A percentile compares a stretch with the other conserved stretches of the same genome.
Evolutionary conservation across 1,140 invertebrate genomes (phyloP).

Genomic region (Cardiocondyla obscurior): DNA sequence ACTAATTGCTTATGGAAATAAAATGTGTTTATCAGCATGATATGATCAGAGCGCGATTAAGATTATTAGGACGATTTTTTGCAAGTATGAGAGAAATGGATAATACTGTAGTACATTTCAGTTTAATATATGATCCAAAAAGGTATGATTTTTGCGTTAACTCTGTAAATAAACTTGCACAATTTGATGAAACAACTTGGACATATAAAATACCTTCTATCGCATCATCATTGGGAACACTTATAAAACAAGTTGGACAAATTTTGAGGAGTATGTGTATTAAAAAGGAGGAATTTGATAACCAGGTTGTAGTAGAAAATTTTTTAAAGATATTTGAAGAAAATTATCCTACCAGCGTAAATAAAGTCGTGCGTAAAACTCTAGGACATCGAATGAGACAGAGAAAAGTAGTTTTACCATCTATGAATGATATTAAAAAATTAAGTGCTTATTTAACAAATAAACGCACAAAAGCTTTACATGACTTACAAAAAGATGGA

Average conservation of each 20-base stretch:
- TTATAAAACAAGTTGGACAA: background rate
- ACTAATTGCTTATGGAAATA: background rate
- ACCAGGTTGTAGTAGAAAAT: background rate
- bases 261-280: background rate
- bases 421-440: background rate
- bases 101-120: background rate
- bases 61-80: conserved; percentile 6
- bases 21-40: background rate
- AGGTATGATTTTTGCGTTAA: background rate
- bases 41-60: background rate
- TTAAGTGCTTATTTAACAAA: background rate
- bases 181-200: background rate
- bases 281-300: background rate
- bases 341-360: background rate
- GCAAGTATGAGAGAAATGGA: background rate
- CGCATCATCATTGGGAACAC: background rate
- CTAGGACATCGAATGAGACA: background rate
- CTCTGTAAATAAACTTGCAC: background rate
- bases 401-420: background rate
- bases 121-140: conserved; percentile 15
- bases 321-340: conserved; percentile 1
- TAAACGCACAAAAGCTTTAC: background rate
- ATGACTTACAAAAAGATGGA: background rate
- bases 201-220: background rate
- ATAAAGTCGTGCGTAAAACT: background rate